These are phyloP conservation scores for Drosophila multiciliata DNA, from an alignment of 2,888 invertebrate species.

Conservation along the genomic window DNA sequence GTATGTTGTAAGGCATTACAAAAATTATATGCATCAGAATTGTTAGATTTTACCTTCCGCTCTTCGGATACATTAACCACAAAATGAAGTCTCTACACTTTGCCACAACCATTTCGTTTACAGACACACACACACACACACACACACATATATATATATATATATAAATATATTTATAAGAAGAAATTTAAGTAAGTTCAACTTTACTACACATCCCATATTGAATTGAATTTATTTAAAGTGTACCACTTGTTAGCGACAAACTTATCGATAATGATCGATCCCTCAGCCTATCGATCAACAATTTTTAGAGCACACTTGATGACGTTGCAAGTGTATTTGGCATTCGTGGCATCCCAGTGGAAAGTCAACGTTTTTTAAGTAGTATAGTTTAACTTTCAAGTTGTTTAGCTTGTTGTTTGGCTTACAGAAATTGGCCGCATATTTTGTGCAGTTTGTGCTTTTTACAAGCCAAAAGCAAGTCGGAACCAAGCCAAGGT, in stretches of 20 bases:
- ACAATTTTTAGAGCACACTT: neutral
- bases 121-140: too few species aligned
- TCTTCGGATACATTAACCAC: constrained; percentile 11
- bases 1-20: constrained; percentile 21
- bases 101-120: too few species aligned
- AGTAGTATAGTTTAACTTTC: constrained; percentile 44
- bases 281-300: neutral
- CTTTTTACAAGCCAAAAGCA: constrained; percentile 19
- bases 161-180: too few species aligned
- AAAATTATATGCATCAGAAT: constrained; percentile 62
- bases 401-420: constrained; percentile 45
- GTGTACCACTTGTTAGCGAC: neutral
- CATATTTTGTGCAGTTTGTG: constrained; percentile 51
- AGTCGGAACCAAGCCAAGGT: constrained; percentile 3
- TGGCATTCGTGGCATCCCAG: constrained; percentile 16
- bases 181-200: neutral
- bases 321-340: constrained; percentile 25
- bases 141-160: too few species aligned
- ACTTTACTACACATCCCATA: neutral
- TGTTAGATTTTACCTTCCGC: constrained; percentile 43
- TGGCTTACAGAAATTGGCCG: constrained; percentile 58
- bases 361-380: neutral
- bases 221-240: constrained; percentile 15
- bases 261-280: neutral
- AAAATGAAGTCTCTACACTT: neutral